Evolutionary conservation across 2,888 invertebrate genomes (phyloP), one percentile per base, ranked within the genome.

Genomic region (Siphonodentalium dalli): DNA sequence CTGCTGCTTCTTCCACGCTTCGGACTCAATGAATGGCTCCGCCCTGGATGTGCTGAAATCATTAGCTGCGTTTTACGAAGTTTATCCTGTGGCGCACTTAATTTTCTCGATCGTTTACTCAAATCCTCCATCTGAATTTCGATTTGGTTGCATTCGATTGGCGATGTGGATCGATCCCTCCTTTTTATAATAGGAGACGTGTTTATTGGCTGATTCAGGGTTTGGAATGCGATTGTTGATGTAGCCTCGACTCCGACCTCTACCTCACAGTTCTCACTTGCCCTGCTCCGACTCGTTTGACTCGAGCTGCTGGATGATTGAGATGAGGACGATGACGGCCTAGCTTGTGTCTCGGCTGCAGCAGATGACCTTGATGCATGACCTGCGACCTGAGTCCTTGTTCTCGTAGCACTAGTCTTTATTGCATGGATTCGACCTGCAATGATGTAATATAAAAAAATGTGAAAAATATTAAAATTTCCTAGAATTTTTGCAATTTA

Each of bases 71-170:
- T 50, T 6, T 54, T 45, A 13, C 49, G 44, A 5, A 58, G 54
- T 33, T 57, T 27, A 2, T 56, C 49, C 11, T 54, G 38, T 24
- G 55, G 61, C 24, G 57, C 49, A 46, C 58, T 59, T 38, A 44
- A 54, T 21, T 54, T 54, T 23, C 52, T 55, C 33, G 68, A 68
- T 11, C 56, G 56, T 41, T 66, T 71, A 35, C 51, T 54, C 51
- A 80, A 52, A 52, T 79, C 79, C 56, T 81, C 80, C 43, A 81
- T 60, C 2, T 79, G 81, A 35, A 81, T 81, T 50, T 81, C 80
- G 45, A 78, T 57, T 13, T 67, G 58, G 20, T 46, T 58, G 8
- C 46, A 42, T 13, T 68, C 65, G 11, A 62, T 63, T n/a, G 66
- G 58, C 5, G 64, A 53, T 1, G 63, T 52, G 11, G 63, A 58